Conservation (phyloP, 1,140 invertebrate genomes). For the Dysdera silvatica region DNA sequence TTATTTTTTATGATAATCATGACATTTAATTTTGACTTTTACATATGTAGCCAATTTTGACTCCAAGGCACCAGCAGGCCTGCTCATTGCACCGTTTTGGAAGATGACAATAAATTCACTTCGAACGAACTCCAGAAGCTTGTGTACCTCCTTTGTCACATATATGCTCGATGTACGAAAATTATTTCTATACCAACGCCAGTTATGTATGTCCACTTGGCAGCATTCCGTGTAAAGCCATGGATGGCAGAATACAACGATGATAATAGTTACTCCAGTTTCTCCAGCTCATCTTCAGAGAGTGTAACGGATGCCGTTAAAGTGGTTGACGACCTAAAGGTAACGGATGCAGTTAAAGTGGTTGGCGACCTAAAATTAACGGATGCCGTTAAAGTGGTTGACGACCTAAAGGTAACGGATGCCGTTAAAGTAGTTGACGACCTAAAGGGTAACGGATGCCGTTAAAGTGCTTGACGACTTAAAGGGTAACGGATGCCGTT, state of each 20-base stretch:
- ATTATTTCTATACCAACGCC: conserved; percentile 36
- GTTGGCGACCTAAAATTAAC: neutral
- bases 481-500: neutral
- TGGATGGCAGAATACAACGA: neutral
- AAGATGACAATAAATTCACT: conserved; percentile 32
- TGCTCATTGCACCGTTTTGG: conserved; percentile 32
- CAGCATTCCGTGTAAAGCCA: conserved; percentile 32
- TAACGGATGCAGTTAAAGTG: neutral
- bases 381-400: neutral
- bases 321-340: neutral
- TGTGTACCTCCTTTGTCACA: conserved; percentile 35
- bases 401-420: neutral
- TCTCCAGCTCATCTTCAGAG: neutral
- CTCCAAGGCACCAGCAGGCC: conserved; percentile 44
- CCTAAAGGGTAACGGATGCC: neutral
- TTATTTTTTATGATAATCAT: too few relatives aligned
- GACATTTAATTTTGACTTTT: conserved; percentile 75
- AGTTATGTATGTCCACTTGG: conserved; percentile 38
- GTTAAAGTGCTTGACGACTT: neutral
- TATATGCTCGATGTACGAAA: conserved; percentile 30
- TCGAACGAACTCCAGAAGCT: conserved; percentile 33
- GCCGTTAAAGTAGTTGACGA: neutral
- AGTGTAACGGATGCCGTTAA: neutral
- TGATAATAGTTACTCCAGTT: neutral
- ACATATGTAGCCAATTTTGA: conserved; percentile 60